A percentile compares a stretch with the other conserved stretches of the same genome.
phyloP scores from a whole-genome alignment of 2,113 vertebrate species.

The Neopipo cinnamomea region DNA sequence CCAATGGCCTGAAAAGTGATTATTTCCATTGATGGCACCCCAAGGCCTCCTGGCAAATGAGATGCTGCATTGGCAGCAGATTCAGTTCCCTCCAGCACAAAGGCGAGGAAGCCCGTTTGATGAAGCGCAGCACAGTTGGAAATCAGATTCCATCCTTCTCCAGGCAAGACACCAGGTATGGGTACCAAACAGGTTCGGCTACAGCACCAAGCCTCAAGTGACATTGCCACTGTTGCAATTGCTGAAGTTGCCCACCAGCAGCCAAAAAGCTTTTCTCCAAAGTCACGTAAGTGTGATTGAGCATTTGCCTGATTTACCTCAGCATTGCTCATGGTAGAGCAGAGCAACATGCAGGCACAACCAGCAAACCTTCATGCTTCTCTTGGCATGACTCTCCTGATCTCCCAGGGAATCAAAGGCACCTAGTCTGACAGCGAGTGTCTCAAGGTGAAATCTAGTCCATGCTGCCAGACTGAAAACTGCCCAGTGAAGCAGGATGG shows the following conservation, averaged over 20 bases:
- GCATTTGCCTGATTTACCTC: background rate
- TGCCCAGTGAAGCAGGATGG: background rate
- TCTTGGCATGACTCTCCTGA: background rate
- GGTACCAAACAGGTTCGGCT: fast-evolving
- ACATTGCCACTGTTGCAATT: fast-evolving
- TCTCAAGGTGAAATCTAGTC: background rate
- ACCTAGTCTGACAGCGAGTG: background rate
- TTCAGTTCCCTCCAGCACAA: background rate
- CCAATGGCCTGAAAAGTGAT: background rate
- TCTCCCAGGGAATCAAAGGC: background rate
- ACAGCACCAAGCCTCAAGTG: background rate
- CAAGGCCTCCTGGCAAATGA: background rate
- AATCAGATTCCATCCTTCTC: background rate
- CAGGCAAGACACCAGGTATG: background rate
- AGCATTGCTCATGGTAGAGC: background rate
- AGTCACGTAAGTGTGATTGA: fast-evolving
- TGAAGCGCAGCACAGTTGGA: background rate
- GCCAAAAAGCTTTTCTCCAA: background rate
- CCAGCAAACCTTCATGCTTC: background rate
- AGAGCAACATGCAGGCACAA: background rate
- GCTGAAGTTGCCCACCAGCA: background rate
- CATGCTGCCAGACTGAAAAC: background rate
- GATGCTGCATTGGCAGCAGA: background rate
- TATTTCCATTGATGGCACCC: background rate
- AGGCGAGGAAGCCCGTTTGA: background rate